Conservation (phyloP, 2,113 vertebrate genomes). For the Nycticebus coucang region DNA sequence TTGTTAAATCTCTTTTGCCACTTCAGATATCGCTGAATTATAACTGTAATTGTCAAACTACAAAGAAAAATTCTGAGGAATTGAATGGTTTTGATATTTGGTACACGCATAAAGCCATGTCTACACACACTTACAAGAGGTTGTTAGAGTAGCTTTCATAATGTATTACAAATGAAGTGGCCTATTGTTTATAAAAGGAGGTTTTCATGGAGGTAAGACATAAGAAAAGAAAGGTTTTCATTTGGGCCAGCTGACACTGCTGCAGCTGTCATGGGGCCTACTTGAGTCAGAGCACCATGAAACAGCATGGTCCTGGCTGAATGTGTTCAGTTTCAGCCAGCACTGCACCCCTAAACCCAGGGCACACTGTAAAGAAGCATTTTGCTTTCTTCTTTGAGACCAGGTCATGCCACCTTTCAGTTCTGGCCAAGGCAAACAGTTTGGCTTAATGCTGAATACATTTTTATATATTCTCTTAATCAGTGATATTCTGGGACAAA, state of each 20-base stretch:
- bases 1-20: background rate
- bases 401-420: background rate
- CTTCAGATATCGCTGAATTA: background rate
- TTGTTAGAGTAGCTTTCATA: background rate
- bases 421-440: background rate
- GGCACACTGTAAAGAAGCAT: background rate
- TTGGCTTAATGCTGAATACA: background rate
- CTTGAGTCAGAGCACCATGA: background rate
- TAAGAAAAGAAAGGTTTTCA: background rate
- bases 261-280: background rate
- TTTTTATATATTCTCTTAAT: background rate
- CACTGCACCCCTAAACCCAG: background rate
- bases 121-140: background rate
- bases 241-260: too few relatives aligned
- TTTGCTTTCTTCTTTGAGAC: background rate
- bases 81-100: background rate
- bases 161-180: background rate
- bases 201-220: background rate
- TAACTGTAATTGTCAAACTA: background rate
- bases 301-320: background rate
- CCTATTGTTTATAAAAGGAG: background rate
- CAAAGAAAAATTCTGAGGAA: background rate
- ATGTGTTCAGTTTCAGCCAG: background rate
- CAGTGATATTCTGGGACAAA: background rate
- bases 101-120: background rate